Conservation (phyloP, 2,113 vertebrate species). For the Butastur rufipennis region DNA sequence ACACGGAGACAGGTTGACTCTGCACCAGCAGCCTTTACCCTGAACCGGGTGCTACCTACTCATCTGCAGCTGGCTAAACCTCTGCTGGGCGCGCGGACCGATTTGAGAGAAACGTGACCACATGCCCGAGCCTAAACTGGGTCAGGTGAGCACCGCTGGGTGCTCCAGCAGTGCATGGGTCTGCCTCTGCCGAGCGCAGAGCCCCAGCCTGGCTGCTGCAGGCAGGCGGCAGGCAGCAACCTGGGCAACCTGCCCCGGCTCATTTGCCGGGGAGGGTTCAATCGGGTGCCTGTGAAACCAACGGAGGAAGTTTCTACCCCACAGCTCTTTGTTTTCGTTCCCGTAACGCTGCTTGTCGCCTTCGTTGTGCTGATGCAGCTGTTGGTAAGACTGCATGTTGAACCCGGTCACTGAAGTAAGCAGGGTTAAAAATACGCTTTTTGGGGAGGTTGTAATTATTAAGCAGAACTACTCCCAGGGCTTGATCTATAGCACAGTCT, state of each 20-base stretch:
- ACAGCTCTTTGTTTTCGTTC: background rate
- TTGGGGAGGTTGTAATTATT: background rate
- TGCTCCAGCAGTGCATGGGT: background rate
- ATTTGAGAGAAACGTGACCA: background rate
- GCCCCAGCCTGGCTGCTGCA: background rate
- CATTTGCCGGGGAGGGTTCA: background rate
- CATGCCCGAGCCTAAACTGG: background rate
- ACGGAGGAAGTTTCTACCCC: background rate
- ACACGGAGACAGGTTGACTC: background rate
- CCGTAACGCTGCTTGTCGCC: background rate
- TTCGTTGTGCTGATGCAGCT: background rate
- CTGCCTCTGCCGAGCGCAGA: background rate
- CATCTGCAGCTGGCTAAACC: background rate
- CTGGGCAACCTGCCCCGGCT: background rate
- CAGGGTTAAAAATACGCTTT: background rate
- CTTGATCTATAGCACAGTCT: background rate
- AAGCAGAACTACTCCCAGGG: background rate
- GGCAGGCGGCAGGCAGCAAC: background rate
- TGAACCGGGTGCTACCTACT: background rate
- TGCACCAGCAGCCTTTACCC: background rate
- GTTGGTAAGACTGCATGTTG: background rate
- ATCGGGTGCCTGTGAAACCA: background rate
- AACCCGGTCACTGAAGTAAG: background rate
- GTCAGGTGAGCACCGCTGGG: background rate
- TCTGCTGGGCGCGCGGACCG: rapidly evolving